A percentile compares a stretch with the other conserved stretches of the same genome.
Evolutionary conservation across 2,797 vertebrate genomes (phyloP).

Genomic region (Decapterus maruadsi): DNA sequence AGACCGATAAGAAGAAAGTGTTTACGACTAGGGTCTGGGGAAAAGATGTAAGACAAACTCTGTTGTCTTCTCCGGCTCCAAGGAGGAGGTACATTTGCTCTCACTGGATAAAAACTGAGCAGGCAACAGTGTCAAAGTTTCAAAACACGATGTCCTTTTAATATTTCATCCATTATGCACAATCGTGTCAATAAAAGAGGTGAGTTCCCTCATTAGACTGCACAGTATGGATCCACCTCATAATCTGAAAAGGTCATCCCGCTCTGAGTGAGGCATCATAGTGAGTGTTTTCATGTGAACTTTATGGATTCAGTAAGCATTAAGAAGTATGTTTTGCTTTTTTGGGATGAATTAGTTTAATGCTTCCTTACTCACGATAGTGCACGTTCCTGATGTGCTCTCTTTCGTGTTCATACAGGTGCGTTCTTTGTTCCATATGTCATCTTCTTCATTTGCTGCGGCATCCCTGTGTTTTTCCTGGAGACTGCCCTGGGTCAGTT

Average conservation of each 20-base stretch:
- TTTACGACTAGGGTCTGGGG: not conserved
- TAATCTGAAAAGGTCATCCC: slow-evolving; percentile 53
- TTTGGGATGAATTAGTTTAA: not conserved
- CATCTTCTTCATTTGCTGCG: slow-evolving; percentile 98
- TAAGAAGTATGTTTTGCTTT: not conserved
- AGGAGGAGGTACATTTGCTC: not conserved
- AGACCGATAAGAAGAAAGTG: not conserved
- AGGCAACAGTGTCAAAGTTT: not conserved
- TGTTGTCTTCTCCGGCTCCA: not conserved
- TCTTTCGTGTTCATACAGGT: slow-evolving; percentile 82
- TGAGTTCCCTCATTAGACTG: slow-evolving; percentile 48
- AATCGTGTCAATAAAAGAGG: slow-evolving; percentile 35
- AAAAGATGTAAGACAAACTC: not conserved
- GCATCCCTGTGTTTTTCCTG: slow-evolving; percentile 98
- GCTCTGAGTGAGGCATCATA: slow-evolving; percentile 1
- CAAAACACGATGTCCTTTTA: not conserved
- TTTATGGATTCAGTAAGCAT: not conserved
- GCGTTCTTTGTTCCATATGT: slow-evolving; percentile 99
- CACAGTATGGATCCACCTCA: slow-evolving; percentile 40
- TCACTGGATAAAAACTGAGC: not conserved
- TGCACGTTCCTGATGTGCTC: slow-evolving; percentile 11
- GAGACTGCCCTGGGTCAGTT: slow-evolving; percentile 98
- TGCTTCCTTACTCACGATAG: not conserved
- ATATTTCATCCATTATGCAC: slow-evolving; percentile 44
- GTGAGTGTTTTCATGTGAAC: slow-evolving; percentile 2